Conservation (phyloP, 2,113 vertebrate species). For the Pterocles burchelli region DNA sequence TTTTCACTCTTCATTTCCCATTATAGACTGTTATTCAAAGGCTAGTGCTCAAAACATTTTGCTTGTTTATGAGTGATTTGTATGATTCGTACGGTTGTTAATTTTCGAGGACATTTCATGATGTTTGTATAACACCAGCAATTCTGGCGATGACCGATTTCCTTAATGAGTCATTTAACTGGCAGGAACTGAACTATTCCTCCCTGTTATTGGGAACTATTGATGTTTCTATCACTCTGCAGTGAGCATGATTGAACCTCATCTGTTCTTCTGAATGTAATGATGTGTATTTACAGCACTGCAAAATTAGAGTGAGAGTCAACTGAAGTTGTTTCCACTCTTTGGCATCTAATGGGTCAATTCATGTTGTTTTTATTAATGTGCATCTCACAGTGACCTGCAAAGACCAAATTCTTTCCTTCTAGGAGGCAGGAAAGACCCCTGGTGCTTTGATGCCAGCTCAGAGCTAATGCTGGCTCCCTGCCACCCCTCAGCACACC, state of each 20-base stretch:
- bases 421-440: slow-evolving; percentile 21
- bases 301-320: not conserved
- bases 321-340: not conserved
- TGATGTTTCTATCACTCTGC: not conserved
- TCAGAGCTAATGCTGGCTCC: not conserved
- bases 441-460: not conserved
- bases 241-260: not conserved
- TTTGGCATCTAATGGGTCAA: not conserved
- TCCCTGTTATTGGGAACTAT: not conserved
- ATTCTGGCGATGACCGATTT: accelerated
- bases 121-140: not conserved
- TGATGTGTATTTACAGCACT: not conserved
- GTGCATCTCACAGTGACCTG: not conserved
- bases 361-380: not conserved
- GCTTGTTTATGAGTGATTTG: not conserved
- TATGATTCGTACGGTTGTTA: not conserved
- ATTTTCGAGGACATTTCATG: slow-evolving; percentile 37
- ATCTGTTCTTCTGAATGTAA: not conserved
- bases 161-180: slow-evolving; percentile 13
- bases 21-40: slow-evolving; percentile 15
- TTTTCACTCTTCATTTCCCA: slow-evolving; percentile 35
- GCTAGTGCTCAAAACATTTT: slow-evolving; percentile 1
- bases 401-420: slow-evolving; percentile 27
- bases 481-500: not conserved
- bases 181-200: not conserved